phyloP scores from a whole-genome alignment of 2,797 vertebrate species.

The Carapus acus region DNA sequence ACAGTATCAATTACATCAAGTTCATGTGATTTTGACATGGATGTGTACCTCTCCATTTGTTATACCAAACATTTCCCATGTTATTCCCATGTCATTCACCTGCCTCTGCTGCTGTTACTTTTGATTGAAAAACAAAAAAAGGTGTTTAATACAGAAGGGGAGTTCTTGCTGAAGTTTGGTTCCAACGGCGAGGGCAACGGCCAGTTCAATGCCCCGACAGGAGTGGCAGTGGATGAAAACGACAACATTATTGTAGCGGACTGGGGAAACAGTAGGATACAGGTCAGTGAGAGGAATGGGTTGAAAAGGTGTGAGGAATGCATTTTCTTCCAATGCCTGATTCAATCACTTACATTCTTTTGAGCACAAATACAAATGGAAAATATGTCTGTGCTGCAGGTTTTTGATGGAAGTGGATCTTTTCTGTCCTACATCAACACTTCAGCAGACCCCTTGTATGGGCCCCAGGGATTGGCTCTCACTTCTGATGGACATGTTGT shows the following conservation, averaged over 20 bases:
- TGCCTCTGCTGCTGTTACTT: not conserved
- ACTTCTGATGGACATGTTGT: slow-evolving; percentile 95
- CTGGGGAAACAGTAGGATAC: slow-evolving; percentile 99
- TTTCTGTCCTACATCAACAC: slow-evolving; percentile 99
- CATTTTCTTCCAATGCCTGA: not conserved
- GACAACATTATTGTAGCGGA: slow-evolving; percentile 98
- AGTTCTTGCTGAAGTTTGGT: slow-evolving; percentile 95
- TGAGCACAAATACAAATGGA: not conserved
- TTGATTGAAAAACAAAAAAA: slow-evolving; percentile 49
- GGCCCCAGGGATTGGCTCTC: slow-evolving; percentile 93
- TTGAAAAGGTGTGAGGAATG: no score
- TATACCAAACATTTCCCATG: no score
- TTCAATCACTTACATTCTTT: not conserved
- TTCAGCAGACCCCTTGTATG: slow-evolving; percentile 94
- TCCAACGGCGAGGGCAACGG: slow-evolving; percentile 97
- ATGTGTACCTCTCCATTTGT: no score
- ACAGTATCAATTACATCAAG: no score
- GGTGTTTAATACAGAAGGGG: slow-evolving; percentile 97
- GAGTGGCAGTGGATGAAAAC: slow-evolving; percentile 93
- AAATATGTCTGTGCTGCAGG: slow-evolving; percentile 63
- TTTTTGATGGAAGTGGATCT: slow-evolving; percentile 96
- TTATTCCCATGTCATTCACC: no score
- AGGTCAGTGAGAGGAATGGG: slow-evolving; percentile 69
- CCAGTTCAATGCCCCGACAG: slow-evolving; percentile 97
- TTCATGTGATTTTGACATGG: no score